Evolutionary conservation across 1,140 invertebrate genomes (phyloP), one percentile per base, ranked within the genome.

Genomic region (Nephila pilipes): DNA sequence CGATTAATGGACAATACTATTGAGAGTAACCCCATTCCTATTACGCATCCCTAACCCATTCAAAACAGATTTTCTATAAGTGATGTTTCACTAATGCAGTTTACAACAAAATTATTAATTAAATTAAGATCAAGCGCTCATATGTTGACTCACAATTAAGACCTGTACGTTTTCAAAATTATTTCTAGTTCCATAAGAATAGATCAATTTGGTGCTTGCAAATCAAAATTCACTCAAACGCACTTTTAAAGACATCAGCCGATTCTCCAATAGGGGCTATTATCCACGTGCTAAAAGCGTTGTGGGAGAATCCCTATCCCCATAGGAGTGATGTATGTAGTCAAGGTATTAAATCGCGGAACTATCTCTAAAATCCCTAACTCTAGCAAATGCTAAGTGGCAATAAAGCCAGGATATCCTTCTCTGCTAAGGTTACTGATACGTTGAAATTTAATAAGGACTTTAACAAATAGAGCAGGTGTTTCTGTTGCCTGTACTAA

Each of bases 391-490:
- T 75, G 29, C 69, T 75, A 12, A 14, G 32, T 18, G 69, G 29
- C 36, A 75, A 75, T 75, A 75, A 75, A 75, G 69, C 32, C 18
- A 32, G 69, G 32, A 75, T 32, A 75, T 75, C 29, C 69, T 75
- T 32, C 32, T 36, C 69, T 29, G 16, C 32, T 75, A 32, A 75
- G 29, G 69, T 75, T 75, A 32, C 29, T 36, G 69, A 18, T 29
- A 16, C 29, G 69, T 32, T 75, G 29, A 25, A 75, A 75, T 75
- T 75, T 75, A 75, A 75, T 75, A 75, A 75, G 32, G 69, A 29
- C 69, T 75, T 46, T 36, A 75, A 32, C 69, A 75, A 75, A 36
- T 75, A 75, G 32, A 32, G 69, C 32, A 75, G 29, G 69, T 75
- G 69, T 75, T 75, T 75, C 69, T 32, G 69, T 46, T 46, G 6